Evolutionary conservation across 1,140 invertebrate genomes (phyloP), one percentile per base, ranked within the genome.

Genomic region (Liolophura sinensis): DNA sequence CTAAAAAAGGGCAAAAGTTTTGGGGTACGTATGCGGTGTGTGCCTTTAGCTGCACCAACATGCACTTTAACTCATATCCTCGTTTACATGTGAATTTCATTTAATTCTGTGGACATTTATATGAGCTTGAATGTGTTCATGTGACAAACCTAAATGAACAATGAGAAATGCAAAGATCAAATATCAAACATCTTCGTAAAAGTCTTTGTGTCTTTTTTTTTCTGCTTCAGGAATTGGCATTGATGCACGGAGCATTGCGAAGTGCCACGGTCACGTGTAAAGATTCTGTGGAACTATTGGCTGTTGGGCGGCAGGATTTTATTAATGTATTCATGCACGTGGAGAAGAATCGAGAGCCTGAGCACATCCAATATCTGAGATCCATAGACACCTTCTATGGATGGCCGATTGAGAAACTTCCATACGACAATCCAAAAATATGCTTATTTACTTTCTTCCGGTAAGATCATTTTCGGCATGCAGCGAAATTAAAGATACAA

Each of bases 321-420:
- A 75, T 82, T 49, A 75, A 83, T 66, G 83, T 84, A 46, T 84
- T 84, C 67, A 83, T 83, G 78, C 71, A 74, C 22, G 71, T 71
- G 18, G 71, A 73, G 51, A 74, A 75, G 47, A 71, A 76, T 47
- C 62, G 66, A 47, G 79, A 81, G 64, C 81, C 81, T 12, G 80
- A 81, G 52, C 81, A 82, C 65, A 75, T 83, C 56, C 57, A 67
- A 4, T 83, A 81, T 57, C 70, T 82, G 4, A 68, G 78, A 22
- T 67, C 69, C 1, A 60, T 81, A n/a, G 71, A 73, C 20, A 20
- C 77, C 12, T 58, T 84, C 40, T 55, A 63, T 5, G 74, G 71
- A 27, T 83, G 78, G 79, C 82, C 82, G 12, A 66, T 82, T 22
- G 70, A 78, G 31, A 62, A 69, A n/a, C 66, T 83, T 20, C 80